Evolutionary conservation across 1,140 invertebrate species (phyloP).

Genomic region (Cydia amplana): DNA sequence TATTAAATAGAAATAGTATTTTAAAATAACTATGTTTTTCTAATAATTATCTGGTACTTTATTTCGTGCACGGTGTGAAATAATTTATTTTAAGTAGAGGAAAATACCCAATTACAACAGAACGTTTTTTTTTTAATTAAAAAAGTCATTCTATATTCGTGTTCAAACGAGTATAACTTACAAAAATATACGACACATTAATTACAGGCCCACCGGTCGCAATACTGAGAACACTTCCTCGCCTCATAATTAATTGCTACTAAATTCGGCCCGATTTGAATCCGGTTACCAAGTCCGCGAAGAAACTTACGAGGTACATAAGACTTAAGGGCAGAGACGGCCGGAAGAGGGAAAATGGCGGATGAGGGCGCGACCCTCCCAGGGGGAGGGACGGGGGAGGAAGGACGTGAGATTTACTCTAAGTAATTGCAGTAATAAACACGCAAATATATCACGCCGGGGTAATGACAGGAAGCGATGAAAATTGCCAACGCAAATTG

Average conservation of each 20-base stretch:
- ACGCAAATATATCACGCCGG: conserved; percentile 78
- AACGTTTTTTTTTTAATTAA: no score
- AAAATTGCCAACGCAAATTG: conserved; percentile 77
- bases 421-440: conserved; percentile 81
- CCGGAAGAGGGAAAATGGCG: conserved; percentile 77
- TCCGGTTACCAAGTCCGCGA: conserved; percentile 77
- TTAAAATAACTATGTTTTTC: no score
- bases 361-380: conserved; percentile 72
- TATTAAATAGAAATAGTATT: no score
- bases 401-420: conserved; percentile 81
- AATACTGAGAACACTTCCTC: conserved; percentile 67
- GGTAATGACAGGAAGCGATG: conserved; percentile 78
- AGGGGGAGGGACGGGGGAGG: conserved; percentile 56
- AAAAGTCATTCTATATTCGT: background rate
- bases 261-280: conserved; percentile 79
- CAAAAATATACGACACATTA: conserved; percentile 47
- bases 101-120: no score
- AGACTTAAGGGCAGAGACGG: conserved; percentile 77
- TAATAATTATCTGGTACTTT: no score
- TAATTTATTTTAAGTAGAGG: no score
- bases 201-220: conserved; percentile 57
- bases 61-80: no score
- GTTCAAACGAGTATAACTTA: background rate
- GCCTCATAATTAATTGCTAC: conserved; percentile 78
- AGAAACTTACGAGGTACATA: conserved; percentile 79